Evolutionary conservation across 1,140 invertebrate species (phyloP).

Genomic region (Spodoptera litura): DNA sequence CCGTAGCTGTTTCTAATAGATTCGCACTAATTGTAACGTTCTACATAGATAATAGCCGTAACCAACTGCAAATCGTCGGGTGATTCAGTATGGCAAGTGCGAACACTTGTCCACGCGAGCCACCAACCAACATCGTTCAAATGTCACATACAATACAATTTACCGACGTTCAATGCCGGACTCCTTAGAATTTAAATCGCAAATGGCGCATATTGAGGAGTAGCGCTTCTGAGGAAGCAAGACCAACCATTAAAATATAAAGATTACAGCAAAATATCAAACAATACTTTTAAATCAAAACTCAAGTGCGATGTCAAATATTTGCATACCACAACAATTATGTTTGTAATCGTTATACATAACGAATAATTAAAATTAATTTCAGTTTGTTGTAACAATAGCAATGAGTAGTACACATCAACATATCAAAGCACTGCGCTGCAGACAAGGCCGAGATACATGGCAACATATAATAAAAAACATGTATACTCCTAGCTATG

Average conservation of each 20-base stretch:
- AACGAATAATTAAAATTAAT: constrained; percentile 38
- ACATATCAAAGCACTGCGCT: constrained; percentile 39
- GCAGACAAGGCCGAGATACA: constrained; percentile 23
- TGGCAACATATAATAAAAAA: constrained; percentile 17
- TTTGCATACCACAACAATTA: constrained; percentile 1
- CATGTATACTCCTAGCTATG: constrained; percentile 32
- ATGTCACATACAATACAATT: background rate
- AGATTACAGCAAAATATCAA: background rate
- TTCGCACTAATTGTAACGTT: constrained; percentile 51
- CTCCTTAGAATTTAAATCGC: background rate
- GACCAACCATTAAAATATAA: background rate
- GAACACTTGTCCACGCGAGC: constrained; percentile 1
- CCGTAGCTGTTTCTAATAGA: constrained; percentile 50
- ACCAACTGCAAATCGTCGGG: constrained; percentile 38
- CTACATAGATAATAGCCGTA: constrained; percentile 47
- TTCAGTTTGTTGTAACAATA: constrained; percentile 20
- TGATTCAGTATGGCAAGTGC: background rate
- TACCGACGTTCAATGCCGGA: background rate
- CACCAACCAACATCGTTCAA: background rate
- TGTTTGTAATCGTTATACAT: constrained; percentile 28
- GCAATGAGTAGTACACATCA: constrained; percentile 30
- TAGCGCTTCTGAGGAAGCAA: background rate
- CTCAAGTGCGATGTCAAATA: constrained; percentile 7
- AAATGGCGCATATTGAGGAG: background rate
- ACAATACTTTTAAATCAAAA: background rate